Conservation (phyloP, 2,113 vertebrate species). For the Menidia beryllina region DNA sequence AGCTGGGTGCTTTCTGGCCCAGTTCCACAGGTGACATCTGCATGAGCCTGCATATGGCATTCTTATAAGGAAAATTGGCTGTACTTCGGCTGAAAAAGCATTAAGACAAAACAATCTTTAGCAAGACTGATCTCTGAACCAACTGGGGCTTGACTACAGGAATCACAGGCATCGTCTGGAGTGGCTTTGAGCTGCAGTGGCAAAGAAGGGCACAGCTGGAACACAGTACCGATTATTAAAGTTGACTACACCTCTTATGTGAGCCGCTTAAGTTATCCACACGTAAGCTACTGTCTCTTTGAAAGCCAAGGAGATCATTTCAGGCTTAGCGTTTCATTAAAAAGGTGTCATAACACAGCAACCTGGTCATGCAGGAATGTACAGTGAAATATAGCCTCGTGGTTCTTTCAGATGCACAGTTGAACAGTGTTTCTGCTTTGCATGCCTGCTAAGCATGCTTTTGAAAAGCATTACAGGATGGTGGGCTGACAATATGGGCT, state of each 20-base stretch:
- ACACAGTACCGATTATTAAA: neutral
- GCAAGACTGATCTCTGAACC: neutral
- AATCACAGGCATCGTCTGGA: too few relatives aligned
- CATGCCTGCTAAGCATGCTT: neutral
- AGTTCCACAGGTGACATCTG: neutral
- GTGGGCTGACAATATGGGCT: neutral
- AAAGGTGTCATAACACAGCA: neutral
- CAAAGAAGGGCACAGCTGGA: neutral
- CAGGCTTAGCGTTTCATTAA: neutral
- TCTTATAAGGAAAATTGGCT: neutral
- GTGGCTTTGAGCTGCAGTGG: too few relatives aligned
- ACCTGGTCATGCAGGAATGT: neutral
- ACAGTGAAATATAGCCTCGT: neutral
- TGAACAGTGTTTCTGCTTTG: neutral
- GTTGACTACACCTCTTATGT: too few relatives aligned
- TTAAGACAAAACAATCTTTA: neutral
- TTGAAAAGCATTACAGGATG: neutral
- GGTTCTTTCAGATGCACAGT: neutral
- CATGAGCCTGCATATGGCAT: neutral
- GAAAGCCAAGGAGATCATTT: too few relatives aligned
- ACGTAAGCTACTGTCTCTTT: too few relatives aligned
- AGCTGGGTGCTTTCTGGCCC: too few relatives aligned
- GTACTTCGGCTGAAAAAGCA: too few relatives aligned
- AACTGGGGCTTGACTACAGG: too few relatives aligned
- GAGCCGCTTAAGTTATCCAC: too few relatives aligned